These are phyloP conservation scores for Meta bourneti DNA, from an alignment of 2,888 invertebrate genomes.

Conservation along the genomic window DNA sequence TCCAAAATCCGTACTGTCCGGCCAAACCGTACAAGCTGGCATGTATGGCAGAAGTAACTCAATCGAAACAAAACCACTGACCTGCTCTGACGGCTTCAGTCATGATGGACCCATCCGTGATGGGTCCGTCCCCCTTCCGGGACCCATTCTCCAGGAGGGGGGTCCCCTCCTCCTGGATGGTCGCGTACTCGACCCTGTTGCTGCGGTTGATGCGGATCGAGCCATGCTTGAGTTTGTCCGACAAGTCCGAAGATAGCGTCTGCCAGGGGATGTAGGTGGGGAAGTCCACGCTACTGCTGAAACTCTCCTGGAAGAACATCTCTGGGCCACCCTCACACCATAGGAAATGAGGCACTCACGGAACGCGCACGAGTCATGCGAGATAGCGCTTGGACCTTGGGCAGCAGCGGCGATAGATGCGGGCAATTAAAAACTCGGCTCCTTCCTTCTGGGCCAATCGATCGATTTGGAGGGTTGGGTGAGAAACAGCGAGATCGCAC, in stretches of 20 bases:
- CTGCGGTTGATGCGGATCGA: conserved; percentile 77
- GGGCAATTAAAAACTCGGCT: background rate
- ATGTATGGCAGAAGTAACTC: too few relatives aligned
- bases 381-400: conserved; percentile 1
- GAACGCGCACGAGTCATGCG: background rate
- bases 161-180: conserved; percentile 78
- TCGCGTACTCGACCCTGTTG: conserved; percentile 78
- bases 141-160: conserved; percentile 75
- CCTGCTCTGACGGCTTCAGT: conserved; percentile 73
- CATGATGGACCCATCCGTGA: conserved; percentile 60
- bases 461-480: background rate
- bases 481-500: background rate
- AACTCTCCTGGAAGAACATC: conserved; percentile 78
- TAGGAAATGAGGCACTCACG: background rate
- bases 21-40: too few relatives aligned
- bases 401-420: background rate
- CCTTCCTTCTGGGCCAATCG: background rate
- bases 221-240: conserved; percentile 77
- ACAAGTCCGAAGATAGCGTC: conserved; percentile 78
- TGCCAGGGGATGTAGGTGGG: conserved; percentile 78
- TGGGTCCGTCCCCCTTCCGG: conserved; percentile 39
- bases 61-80: background rate
- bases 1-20: too few relatives aligned
- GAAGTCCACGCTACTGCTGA: conserved; percentile 77
- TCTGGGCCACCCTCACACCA: conserved; percentile 1